Percentiles rank a stretch among this genome's conserved stretches.
Evolutionary conservation across 53 echinoderm and acorn worm species (phyloP).

Genomic region (Actinopyga echinites): DNA sequence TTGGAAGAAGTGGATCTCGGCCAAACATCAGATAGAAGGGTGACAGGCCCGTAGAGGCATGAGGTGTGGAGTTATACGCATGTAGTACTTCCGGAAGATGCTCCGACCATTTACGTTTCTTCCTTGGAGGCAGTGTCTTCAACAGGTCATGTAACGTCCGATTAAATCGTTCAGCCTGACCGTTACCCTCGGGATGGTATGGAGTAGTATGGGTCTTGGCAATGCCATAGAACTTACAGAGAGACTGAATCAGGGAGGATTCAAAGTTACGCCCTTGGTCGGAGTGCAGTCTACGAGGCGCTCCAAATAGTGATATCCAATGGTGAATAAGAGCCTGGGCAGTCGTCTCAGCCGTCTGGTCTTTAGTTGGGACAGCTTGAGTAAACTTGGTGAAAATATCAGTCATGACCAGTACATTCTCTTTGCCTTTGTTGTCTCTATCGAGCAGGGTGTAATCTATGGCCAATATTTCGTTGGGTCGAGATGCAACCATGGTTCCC

Average conservation of each 20-base stretch:
- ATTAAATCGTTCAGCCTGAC: constrained; percentile 65
- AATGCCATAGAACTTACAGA: constrained; percentile 56
- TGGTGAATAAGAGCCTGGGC: constrained; percentile 33
- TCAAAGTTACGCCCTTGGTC: constrained; percentile 66
- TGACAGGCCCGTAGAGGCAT: constrained; percentile 48
- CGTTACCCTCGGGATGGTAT: constrained; percentile 60
- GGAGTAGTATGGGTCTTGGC: constrained; percentile 62
- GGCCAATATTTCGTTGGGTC: constrained; percentile 59
- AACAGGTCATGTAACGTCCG: constrained; percentile 50
- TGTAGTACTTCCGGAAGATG: constrained; percentile 48
- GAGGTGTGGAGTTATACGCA: constrained; percentile 52
- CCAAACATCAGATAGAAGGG: constrained; percentile 67
- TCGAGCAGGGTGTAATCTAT: constrained; percentile 64
- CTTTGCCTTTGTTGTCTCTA: constrained; percentile 45
- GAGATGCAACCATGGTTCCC: constrained; percentile 16
- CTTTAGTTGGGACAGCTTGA: constrained; percentile 52
- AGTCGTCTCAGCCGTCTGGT: constrained; percentile 54
- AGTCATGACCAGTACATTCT: constrained; percentile 66
- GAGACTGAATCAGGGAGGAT: constrained; percentile 39
- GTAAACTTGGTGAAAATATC: constrained; percentile 63
- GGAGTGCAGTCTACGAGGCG: constrained; percentile 41
- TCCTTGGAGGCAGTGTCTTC: constrained; percentile 29
- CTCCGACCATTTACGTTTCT: constrained; percentile 57
- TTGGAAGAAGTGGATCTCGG: constrained; percentile 46
- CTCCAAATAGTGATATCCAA: constrained; percentile 64